Conservation (phyloP, 2,888 invertebrate genomes). For the Melinopterus prodromus region DNA sequence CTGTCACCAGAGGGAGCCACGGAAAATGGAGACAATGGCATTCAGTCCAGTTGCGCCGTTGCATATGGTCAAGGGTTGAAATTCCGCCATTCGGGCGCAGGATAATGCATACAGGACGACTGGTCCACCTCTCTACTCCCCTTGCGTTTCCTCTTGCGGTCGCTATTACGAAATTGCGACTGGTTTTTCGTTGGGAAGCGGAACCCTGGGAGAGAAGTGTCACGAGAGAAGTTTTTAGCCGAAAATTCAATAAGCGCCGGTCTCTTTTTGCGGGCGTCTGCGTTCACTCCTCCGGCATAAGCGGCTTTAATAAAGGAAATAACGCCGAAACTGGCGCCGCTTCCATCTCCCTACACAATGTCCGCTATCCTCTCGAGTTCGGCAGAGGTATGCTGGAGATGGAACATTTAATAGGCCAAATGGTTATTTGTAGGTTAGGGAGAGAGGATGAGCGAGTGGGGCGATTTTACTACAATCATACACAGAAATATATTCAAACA, state of each 20-base stretch:
- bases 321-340: background rate
- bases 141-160: background rate
- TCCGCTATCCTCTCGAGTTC: background rate
- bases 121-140: background rate
- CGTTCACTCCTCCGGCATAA: slow-evolving; percentile 14
- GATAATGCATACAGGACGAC: background rate
- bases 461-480: background rate
- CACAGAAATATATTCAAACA: background rate
- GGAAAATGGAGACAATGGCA: slow-evolving; percentile 20
- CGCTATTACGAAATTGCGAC: slow-evolving; percentile 4
- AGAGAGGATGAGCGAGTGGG: background rate
- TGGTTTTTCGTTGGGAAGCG: background rate
- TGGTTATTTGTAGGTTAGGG: background rate
- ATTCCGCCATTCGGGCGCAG: slow-evolving; percentile 5
- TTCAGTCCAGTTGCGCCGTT: slow-evolving; percentile 14
- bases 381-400: background rate
- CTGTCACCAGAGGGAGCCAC: slow-evolving; percentile 17
- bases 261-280: slow-evolving; percentile 14
- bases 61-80: slow-evolving; percentile 16
- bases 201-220: slow-evolving; percentile 11
- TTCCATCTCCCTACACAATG: background rate
- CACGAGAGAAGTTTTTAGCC: slow-evolving; percentile 18
- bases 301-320: slow-evolving; percentile 24
- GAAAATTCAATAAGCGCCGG: slow-evolving; percentile 24
- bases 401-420: background rate